Percentiles rank a stretch among this genome's conserved stretches.
Evolutionary conservation across 2,113 vertebrate species (phyloP).

Genomic region (Phoxinus phoxinus): DNA sequence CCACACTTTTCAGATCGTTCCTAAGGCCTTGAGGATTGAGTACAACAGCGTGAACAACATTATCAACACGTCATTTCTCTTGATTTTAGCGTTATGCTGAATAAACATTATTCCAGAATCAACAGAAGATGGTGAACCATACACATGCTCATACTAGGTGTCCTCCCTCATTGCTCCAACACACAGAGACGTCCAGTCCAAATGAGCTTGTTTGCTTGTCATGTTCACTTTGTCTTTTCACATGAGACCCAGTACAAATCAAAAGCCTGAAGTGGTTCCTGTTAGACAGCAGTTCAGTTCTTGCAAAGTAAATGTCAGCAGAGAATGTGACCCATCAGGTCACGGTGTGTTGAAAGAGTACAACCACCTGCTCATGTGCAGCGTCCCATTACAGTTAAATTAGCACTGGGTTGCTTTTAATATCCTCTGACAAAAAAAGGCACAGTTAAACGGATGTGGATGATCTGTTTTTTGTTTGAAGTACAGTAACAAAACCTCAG

Average conservation of each 20-base stretch:
- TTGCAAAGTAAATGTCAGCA: background rate
- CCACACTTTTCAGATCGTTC: background rate
- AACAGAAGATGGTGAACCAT: background rate
- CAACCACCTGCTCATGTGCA: conserved; percentile 22
- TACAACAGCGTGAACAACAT: background rate
- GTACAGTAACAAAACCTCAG: background rate
- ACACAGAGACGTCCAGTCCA: background rate
- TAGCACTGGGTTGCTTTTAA: conserved; percentile 2
- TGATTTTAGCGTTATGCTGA: background rate
- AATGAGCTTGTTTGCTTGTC: background rate
- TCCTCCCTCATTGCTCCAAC: background rate
- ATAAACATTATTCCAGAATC: background rate
- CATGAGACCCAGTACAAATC: background rate
- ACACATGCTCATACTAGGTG: background rate
- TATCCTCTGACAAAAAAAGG: conserved; percentile 15
- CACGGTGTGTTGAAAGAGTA: background rate
- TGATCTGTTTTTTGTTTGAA: background rate
- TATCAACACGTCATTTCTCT: background rate
- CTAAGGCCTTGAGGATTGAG: background rate
- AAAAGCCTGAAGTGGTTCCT: background rate
- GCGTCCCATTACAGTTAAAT: conserved; percentile 1
- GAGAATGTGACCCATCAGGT: conserved; percentile 33
- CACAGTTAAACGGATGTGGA: background rate
- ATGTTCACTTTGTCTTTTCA: background rate
- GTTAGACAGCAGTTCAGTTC: background rate